phyloP scores from a whole-genome alignment of 1,140 invertebrate species.

The Drosophila ficusphila region DNA sequence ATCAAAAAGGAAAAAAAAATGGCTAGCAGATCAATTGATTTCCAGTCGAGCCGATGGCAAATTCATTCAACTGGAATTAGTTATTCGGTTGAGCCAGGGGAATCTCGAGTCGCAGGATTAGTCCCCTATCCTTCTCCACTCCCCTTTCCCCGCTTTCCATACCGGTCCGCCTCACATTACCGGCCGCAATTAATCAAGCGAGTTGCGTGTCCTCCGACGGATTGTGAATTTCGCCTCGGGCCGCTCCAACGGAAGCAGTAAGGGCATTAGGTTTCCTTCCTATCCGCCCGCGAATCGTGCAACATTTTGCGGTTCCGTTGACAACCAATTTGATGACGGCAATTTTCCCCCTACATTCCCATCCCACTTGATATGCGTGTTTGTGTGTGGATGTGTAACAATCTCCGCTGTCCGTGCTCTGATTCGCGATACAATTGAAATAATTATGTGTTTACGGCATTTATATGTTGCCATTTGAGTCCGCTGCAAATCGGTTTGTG shows the following conservation, averaged over 20 bases:
- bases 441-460: slow-evolving; percentile 49
- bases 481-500: slow-evolving; percentile 8
- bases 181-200: slow-evolving; percentile 53
- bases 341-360: slow-evolving; percentile 41
- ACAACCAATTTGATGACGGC: slow-evolving; percentile 57
- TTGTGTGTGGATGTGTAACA: slow-evolving; percentile 8
- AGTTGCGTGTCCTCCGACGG: slow-evolving; percentile 23
- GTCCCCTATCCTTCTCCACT: no score
- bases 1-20: slow-evolving; percentile 36
- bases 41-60: slow-evolving; percentile 28
- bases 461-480: slow-evolving; percentile 18
- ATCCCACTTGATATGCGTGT: slow-evolving; percentile 18
- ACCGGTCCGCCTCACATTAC: slow-evolving; percentile 34
- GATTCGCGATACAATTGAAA: slow-evolving; percentile 38
- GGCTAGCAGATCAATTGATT: slow-evolving; percentile 45
- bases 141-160: neutral
- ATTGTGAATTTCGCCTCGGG: slow-evolving; percentile 15
- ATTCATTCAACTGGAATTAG: slow-evolving; percentile 41
- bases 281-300: slow-evolving; percentile 3
- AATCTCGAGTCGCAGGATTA: slow-evolving; percentile 7
- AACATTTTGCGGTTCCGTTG: slow-evolving; percentile 42
- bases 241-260: slow-evolving; percentile 34
- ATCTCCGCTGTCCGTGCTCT: slow-evolving; percentile 33
- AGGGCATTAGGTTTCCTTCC: slow-evolving; percentile 48
- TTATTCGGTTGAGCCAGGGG: slow-evolving; percentile 23